A percentile compares a stretch with the other conserved stretches of the same genome.
Conservation (phyloP, 2,888 invertebrate genomes). For the Seira musarum region DNA sequence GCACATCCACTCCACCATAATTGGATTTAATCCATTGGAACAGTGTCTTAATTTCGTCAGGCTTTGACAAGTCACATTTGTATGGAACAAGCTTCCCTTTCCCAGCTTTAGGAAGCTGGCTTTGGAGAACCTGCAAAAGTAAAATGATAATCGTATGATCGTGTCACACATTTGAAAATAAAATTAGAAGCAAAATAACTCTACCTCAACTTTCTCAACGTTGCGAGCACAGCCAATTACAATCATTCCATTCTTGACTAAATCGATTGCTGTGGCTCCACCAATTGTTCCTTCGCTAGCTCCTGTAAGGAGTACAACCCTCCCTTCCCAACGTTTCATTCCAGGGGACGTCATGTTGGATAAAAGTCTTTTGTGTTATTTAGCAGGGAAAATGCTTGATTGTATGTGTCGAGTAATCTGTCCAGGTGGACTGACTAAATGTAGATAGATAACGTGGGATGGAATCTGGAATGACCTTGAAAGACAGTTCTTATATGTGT, state of each 20-base stretch:
- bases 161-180: too few relatives aligned
- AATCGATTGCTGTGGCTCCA: constrained; percentile 35
- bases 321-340: constrained; percentile 58
- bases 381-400: too few relatives aligned
- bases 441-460: too few relatives aligned
- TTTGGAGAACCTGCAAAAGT: too few relatives aligned
- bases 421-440: too few relatives aligned
- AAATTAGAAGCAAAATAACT: background rate
- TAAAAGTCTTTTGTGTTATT: too few relatives aligned
- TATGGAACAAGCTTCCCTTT: constrained; percentile 48
- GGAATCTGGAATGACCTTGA: too few relatives aligned
- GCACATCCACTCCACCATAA: constrained; percentile 62
- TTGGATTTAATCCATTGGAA: constrained; percentile 60
- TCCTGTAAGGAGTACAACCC: constrained; percentile 65
- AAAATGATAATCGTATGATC: too few relatives aligned
- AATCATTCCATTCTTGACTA: constrained; percentile 63
- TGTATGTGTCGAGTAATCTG: too few relatives aligned
- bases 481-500: too few relatives aligned
- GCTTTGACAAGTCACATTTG: constrained; percentile 62
- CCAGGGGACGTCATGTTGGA: too few relatives aligned
- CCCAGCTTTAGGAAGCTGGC: background rate
- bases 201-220: constrained; percentile 55
- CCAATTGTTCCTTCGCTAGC: constrained; percentile 60
- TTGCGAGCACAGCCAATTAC: constrained; percentile 64
- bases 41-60: constrained; percentile 59